Conservation (phyloP, 2,888 invertebrate genomes). For the Stenodema calcarata region DNA sequence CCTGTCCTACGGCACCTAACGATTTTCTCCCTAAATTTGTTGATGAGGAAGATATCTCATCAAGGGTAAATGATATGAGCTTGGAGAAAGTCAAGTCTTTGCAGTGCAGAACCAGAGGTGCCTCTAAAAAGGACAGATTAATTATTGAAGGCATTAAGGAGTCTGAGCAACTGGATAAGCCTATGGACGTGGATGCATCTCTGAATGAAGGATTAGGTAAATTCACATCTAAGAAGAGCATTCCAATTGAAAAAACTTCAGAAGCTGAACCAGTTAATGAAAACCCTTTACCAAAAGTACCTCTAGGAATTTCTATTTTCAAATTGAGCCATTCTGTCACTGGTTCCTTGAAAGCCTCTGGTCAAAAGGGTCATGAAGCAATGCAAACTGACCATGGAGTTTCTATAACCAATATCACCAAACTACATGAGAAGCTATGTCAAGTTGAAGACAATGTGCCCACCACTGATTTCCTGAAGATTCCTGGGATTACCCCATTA, state of each 20-base stretch:
- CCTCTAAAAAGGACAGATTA: not conserved
- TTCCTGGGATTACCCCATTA: not conserved
- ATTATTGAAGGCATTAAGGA: not conserved
- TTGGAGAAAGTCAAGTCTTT: not conserved
- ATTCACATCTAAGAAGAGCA: not conserved
- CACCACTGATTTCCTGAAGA: not conserved
- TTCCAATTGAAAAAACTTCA: not conserved
- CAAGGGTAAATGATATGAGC: not conserved
- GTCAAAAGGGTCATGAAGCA: not conserved
- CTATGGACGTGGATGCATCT: not conserved
- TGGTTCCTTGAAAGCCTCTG: not conserved
- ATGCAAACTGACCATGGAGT: not conserved
- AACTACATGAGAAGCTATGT: not conserved
- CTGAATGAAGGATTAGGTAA: not conserved
- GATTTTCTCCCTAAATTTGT: not conserved
- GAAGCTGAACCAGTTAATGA: not conserved
- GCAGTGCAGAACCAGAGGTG: not conserved
- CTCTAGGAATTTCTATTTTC: not conserved
- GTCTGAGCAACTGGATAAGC: not conserved
- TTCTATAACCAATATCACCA: not conserved
- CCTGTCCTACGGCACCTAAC: not conserved
- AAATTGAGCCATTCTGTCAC: not conserved
- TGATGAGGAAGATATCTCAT: not conserved
- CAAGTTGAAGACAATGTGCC: not conserved
- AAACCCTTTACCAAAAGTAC: not conserved